Conservation (phyloP, 1,140 invertebrate genomes). For the Wasmannia auropunctata region DNA sequence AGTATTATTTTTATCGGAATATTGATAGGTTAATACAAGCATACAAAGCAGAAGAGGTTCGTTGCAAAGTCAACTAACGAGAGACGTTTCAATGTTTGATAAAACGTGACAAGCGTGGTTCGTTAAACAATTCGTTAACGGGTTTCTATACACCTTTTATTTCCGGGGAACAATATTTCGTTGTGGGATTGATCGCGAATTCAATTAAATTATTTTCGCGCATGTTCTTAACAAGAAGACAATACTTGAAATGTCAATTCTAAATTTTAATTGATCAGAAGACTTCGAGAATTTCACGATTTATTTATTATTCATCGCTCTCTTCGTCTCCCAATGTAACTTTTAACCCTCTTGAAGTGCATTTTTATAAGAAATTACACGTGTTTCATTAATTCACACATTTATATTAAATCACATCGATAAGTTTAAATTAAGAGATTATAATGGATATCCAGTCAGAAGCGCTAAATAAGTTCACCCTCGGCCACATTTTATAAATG, state of each 20-base stretch:
- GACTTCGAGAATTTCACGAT: background rate
- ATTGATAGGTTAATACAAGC: background rate
- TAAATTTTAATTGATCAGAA: background rate
- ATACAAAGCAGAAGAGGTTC: background rate
- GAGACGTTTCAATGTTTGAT: conserved; percentile 12
- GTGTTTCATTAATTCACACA: background rate
- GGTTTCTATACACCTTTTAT: conserved; percentile 22
- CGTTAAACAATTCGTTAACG: conserved; percentile 38
- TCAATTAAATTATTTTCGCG: background rate
- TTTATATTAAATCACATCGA: conserved; percentile 9
- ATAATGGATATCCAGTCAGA: background rate
- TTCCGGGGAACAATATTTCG: background rate
- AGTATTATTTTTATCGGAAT: no score
- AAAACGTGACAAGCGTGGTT: background rate
- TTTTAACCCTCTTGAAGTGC: background rate
- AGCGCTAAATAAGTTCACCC: background rate
- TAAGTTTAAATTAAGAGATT: conserved; percentile 2
- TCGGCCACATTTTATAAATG: conserved; percentile 47
- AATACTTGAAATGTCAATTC: background rate
- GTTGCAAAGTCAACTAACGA: conserved; percentile 8
- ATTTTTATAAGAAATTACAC: conserved; percentile 11
- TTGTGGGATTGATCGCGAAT: background rate
- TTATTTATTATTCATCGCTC: background rate
- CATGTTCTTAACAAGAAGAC: background rate
- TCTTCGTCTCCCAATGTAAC: background rate